These are phyloP conservation scores for Hycleus phaleratus DNA, from an alignment of 1,140 invertebrate species.

Conservation along the genomic window DNA sequence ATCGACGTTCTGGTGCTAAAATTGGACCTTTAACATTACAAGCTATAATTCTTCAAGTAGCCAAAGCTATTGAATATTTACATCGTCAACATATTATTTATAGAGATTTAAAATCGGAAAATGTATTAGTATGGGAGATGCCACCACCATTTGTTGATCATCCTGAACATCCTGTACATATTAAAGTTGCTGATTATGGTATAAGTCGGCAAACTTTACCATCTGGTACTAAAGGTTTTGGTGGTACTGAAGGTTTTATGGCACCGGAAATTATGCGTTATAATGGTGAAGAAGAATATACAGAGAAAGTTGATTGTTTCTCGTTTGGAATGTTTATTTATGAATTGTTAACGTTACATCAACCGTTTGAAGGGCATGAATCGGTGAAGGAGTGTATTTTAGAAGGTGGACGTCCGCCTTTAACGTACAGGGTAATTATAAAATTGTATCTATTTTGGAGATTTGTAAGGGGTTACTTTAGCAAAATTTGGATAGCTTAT, in stretches of 20 bases:
- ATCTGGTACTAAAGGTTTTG: constrained; percentile 94
- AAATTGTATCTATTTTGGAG: background rate
- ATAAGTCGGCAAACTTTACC: constrained; percentile 83
- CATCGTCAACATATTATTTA: constrained; percentile 94
- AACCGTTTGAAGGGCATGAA: constrained; percentile 92
- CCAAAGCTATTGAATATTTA: constrained; percentile 91
- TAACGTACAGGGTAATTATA: constrained; percentile 64
- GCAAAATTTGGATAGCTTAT: background rate
- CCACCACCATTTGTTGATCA: constrained; percentile 64
- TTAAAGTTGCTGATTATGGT: constrained; percentile 95
- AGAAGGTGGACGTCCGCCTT: constrained; percentile 82
- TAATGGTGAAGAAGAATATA: constrained; percentile 98
- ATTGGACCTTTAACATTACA: constrained; percentile 76
- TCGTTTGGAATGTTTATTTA: constrained; percentile 99
- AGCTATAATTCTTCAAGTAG: constrained; percentile 77
- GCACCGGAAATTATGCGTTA: constrained; percentile 97
- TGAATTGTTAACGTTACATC: constrained; percentile 86
- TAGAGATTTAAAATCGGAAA: constrained; percentile 95
- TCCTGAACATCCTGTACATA: constrained; percentile 62
- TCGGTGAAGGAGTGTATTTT: constrained; percentile 93
- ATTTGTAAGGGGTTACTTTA: no score
- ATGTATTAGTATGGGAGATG: constrained; percentile 94
- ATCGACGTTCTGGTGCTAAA: constrained; percentile 72
- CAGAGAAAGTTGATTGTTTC: constrained; percentile 97
- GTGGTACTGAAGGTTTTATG: constrained; percentile 96